Base-by-base conservation (phyloP, 2,797 vertebrate species). In the Amblyopsis hoosieri region DNA sequence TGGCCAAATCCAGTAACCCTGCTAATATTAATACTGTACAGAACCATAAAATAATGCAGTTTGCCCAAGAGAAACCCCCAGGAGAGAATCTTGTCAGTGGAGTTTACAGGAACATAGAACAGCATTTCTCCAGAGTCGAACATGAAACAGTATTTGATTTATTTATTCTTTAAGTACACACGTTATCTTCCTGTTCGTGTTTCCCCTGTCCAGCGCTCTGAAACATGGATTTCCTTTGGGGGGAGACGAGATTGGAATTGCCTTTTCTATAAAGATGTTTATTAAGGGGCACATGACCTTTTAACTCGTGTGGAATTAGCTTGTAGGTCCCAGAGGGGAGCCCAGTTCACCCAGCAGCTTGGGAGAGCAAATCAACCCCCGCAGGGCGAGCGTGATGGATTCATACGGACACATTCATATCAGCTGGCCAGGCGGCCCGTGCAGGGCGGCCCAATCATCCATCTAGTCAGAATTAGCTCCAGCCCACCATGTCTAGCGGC, bases 271-370 rank as follows among this genome's bases (percentile, higher is more conserved):
- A 75, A 76, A 76, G 65, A 69, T 71, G 68, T 60, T 84, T 64
- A 79, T 80, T 71, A 48, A 72, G 57, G 69, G 71, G 46, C 71
- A 4, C 42, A 58, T 84, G 84, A 87, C 82, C 84, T 86, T 37
- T 86, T 82, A 72, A 76, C 59, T 2, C 33, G 54, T 3, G 67
- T 4, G 56, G 54, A 81, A 83, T 78, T 63, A 69, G 64, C 61
- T 64, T 67, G 68, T 76, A 62, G 73, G 72, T 76, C 73, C 71
- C 71, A 61, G 74, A 80, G 72, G 80, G 73, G 66, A 59, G 76
- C 61, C 61, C 58, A 3, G 54, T 69, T 71, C 49, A 1, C n/a
- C 33, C 69, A 78, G 75, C 84, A 85, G 79, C 85, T 82, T 77
- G 78, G 11, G 75, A 78, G 12, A 78, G 12, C 48, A 48, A 62